Conservation (phyloP, 2,113 vertebrate species). For the Campylomormyrus numenius region DNA sequence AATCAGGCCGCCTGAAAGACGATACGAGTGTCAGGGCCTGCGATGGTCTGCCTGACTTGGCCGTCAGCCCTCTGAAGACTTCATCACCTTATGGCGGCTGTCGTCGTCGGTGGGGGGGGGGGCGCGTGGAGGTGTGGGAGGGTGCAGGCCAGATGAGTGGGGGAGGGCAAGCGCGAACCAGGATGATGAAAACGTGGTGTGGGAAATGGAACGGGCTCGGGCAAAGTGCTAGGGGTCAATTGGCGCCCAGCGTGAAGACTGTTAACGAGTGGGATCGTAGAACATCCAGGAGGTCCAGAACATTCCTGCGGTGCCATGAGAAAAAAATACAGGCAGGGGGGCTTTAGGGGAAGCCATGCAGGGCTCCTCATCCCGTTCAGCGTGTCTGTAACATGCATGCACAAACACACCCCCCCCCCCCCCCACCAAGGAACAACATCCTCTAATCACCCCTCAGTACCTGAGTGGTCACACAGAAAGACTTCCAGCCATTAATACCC, state of each 20-base stretch:
- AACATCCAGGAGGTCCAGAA: constrained; percentile 80
- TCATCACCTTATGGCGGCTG: background rate
- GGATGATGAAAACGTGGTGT: constrained; percentile 27
- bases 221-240: constrained; percentile 75
- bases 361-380: background rate
- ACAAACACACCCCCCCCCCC: background rate
- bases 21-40: background rate
- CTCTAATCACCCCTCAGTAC: background rate
- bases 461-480: background rate
- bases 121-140: no score
- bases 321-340: constrained; percentile 71
- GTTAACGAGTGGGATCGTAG: constrained; percentile 84
- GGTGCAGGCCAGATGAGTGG: no score
- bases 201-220: constrained; percentile 31
- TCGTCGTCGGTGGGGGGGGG: background rate
- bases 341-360: constrained; percentile 15
- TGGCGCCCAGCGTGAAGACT: constrained; percentile 78
- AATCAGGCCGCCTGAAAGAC: background rate
- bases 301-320: constrained; percentile 75
- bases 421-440: background rate
- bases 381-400: background rate
- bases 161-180: constrained; percentile 10
- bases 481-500: background rate
- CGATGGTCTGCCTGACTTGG: background rate
- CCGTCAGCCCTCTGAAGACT: background rate